Evolutionary conservation across 1,140 invertebrate genomes (phyloP), one percentile per base, ranked within the genome.

Genomic region (Apocrypta bakeri): DNA sequence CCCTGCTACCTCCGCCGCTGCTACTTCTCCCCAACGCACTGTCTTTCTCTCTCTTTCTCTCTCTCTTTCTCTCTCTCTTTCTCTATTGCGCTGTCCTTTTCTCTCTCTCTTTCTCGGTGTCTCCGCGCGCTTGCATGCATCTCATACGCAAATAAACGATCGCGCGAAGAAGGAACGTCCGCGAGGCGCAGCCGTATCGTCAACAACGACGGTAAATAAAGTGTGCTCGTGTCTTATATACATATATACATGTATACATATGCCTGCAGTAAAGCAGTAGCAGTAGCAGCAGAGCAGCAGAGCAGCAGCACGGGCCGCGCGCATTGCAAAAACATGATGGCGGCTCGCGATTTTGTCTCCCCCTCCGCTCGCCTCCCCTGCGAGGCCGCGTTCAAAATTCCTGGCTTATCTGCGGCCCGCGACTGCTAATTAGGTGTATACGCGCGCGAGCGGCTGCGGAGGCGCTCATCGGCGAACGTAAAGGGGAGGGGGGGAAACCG

Each of bases 281-380:
- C 33, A 37, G 33, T 3, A 48, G 42, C 14, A 48, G 42, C 17
- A 48, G 40, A 42, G 40, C 40, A 42, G 1, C 40, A 14, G 40
- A 42, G 42, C 42, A 48, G 42, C 48, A 56, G 48, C 48, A 56
- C 48, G 48, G 48, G 2, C 48, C 48, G 48, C 48, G 48, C 48
- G 48, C 48, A n/a, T 56, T 56, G 56, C 56, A 64, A 27, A 74
- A 80, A 81, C 71, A 81, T 68, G 64, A 68, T 81, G 79, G 79
- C 79, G 29, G 69, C 66, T 27, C 4, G 71, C 33, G 31, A 81
- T 42, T 74, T 40, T 66, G 40, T 80, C 33, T 63, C 64, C 24
- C 73, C 42, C 17, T 25, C 11, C 24, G n/a, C n/a, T 2, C 69
- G 63, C 11, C 17, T 68, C 37, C 68, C 71, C 61, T 64, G 42